Base-by-base conservation (phyloP, 2,113 vertebrate species). In the Sylvietta virens region DNA sequence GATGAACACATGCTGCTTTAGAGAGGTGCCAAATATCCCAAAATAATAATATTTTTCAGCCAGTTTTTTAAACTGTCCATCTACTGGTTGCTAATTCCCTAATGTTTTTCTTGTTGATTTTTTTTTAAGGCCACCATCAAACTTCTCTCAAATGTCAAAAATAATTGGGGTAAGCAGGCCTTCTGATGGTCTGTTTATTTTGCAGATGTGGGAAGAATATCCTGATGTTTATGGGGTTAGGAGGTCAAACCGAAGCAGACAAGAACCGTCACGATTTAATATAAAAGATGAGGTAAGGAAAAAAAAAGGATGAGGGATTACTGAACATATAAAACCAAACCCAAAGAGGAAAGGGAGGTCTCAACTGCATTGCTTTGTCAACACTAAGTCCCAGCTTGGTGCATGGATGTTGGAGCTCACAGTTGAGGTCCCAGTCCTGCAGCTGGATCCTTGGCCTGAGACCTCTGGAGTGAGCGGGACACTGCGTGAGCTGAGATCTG, bases 131-230 rank as follows among this genome's bases (percentile, higher is more conserved):
- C 56, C 67, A 31, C 50, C 60, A 86, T 78, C 48, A 69, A 56
- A 44, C 66, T 47, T 95, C 56, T 87, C 56, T 78, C 22, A 94
- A 88, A 85, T 71, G 67, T 94, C 53, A 96, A 57, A 92, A 96
- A 74, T 77, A 87, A 73, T 61, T 74, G 61, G 82, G 88, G 51
- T 82, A 97, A 96, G 93, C 96, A 97, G 97, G 94, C 93, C 94
- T 91, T 92, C 95, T 96, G 88, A 79, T 96, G 80, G 79, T 97
- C 86, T 97, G 35, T 98, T 96, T 98, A 71, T 98, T 97, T 98
- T 98, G 78, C 98, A 99, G 99, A 99, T 99, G 99, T 99, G 99
- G 99, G 99, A 99, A 96, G 99, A 99, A 94, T 99, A 99, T 97
- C 99, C 99, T 95, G 99, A 99, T 98, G 98, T 99, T 95, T 99